A percentile compares a stretch with the other conserved stretches of the same genome.
These are phyloP conservation scores for Aspiorhynchus laticeps DNA, from an alignment of 2,113 vertebrate genomes.

Conservation along the genomic window DNA sequence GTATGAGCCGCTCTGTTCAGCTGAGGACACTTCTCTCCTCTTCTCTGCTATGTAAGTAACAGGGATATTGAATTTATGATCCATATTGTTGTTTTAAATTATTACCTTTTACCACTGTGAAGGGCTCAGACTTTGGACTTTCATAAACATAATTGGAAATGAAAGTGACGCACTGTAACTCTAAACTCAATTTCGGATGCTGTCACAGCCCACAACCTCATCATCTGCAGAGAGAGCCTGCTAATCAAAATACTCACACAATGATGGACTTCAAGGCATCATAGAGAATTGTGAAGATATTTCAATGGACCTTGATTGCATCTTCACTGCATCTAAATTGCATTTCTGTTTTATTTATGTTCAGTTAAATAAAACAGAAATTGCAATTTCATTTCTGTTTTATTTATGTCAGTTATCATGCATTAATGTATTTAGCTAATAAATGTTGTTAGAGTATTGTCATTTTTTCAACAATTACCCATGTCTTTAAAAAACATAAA, in stretches of 20 bases:
- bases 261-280: not conserved
- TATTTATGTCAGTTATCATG: too few relatives aligned
- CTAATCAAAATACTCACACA: not conserved
- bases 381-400: too few relatives aligned
- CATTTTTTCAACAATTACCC: too few relatives aligned
- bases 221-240: not conserved
- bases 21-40: not conserved
- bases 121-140: not conserved
- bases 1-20: too few relatives aligned
- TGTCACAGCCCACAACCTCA: too few relatives aligned
- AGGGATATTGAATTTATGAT: not conserved
- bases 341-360: too few relatives aligned
- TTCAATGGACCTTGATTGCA: not conserved
- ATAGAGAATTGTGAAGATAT: not conserved
- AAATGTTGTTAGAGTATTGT: too few relatives aligned
- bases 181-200: not conserved
- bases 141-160: not conserved
- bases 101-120: not conserved
- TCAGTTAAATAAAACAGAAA: too few relatives aligned
- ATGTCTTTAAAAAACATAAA: too few relatives aligned
- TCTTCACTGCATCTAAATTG: not conserved
- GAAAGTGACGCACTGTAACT: not conserved
- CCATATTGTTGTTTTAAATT: not conserved
- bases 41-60: not conserved
- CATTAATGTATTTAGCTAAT: too few relatives aligned